Evolutionary conservation across 2,888 invertebrate genomes (phyloP), one percentile per base, ranked within the genome.

Genomic region (Trissolcus japonicus): DNA sequence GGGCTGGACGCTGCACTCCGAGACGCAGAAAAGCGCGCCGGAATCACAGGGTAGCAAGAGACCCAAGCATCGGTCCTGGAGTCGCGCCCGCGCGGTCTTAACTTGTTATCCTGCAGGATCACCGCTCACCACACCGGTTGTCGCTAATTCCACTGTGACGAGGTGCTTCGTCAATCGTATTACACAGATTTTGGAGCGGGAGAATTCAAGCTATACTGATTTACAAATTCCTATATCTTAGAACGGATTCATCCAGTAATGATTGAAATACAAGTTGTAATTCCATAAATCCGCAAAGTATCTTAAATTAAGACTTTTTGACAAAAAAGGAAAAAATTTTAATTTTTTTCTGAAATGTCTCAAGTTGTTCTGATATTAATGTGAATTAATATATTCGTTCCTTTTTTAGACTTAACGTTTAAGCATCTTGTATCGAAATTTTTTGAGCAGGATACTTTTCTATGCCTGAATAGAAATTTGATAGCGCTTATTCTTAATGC

Each of bases 11-110:
- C 56, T 25, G 14, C 56, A 56, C 48, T 72, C 57, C 57, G 62
- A 67, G 78, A 67, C 63, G 79, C 80, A 81, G 81, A 85, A 84
- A 82, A 81, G 81, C 86, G 86, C 86, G 86, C 85, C 82, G 71
- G 76, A 81, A 80, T 83, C 85, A 86, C 86, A 87, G 86, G 86
- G 80, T 82, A 82, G 77, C 86, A 86, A 83, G 68, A 76, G n/a
- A 21, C 69, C 50, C 21, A 17, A 16, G 48, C 35, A 11, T 46
- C 16, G 57, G 19, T 51, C 66, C 54, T 11, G 17, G 55, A 41
- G 7, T 40, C 17, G 61, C 60, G 65, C 59, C 25, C 19, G 71
- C 60, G 65, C 73, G 17, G 29, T 60, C 66, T 56, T 55, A 35
- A n/a, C 25, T 25, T 21, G 40, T 40, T 19, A 21, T 57, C 66